Evolutionary conservation across 2,797 vertebrate species (phyloP), one percentile per base, ranked within the genome.

Genomic region (Apodemus agrarius): DNA sequence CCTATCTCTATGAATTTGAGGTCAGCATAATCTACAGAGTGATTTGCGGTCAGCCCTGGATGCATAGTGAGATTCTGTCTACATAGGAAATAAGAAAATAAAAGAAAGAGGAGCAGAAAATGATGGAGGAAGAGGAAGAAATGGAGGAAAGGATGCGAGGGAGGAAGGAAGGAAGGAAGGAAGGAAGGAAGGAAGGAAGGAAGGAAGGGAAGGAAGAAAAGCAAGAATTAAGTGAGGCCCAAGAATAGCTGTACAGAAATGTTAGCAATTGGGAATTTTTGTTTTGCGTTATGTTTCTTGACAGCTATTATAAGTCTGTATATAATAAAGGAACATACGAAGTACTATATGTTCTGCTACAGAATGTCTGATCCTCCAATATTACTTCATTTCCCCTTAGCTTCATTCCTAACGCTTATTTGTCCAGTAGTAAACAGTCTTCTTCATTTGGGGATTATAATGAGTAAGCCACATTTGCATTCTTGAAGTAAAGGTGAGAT

Each of bases 261-360:
- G 54, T 26, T 34, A 83, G 24, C 37, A 17, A 43, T 63, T 29
- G 14, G 14, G 14, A 43, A 14, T 34, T 67, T 65, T 65, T 31
- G 63, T 5, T 65, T 31, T 65, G 63, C 31, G 29, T 31, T 97
- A 95, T 96, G 91, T 85, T 94, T 90, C 97, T 96, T 93, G 93
- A 94, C 67, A 76, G 87, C 46, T 96, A 97, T 96, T 96, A 97
- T 92, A 98, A 97, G 92, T 92, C 98, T 95, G n/a, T 89, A 96
- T 96, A 98, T 74, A 61, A 26, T 59, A 72, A 96, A 90, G 90
- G 67, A 59, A 90, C 90, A 97, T 95, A 63, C 37, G 93, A 16
- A 49, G 31, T 37, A 29, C 22, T 52, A 26, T 29, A n/a, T 49
- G 43, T 89, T 69, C 75, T 96, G 91, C 16, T n/a, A 7, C 57